Conservation (phyloP, 2,113 vertebrate genomes). For the Barbus barbus region DNA sequence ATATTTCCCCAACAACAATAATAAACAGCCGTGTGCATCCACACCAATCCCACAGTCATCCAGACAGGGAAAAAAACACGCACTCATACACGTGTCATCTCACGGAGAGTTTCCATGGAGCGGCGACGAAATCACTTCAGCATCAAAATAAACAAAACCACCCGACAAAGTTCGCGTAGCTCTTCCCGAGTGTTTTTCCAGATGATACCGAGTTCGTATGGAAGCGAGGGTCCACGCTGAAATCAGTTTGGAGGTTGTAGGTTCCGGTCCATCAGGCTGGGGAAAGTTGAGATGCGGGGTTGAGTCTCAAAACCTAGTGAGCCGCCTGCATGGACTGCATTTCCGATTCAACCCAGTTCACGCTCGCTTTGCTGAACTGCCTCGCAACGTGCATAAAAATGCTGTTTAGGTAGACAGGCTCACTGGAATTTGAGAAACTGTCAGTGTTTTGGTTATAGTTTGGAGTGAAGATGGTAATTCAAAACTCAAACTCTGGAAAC, state of each 20-base stretch:
- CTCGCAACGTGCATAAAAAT: background rate
- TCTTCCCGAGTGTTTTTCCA: background rate
- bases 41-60: slow-evolving; percentile 2
- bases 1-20: slow-evolving; percentile 11
- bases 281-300: slow-evolving; percentile 14
- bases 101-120: slow-evolving; percentile 23
- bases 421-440: background rate
- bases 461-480: background rate
- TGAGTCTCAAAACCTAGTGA: background rate
- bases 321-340: slow-evolving; percentile 3
- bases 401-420: background rate
- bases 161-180: slow-evolving; percentile 4
- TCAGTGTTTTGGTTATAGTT: background rate
- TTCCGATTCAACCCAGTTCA: background rate
- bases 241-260: background rate
- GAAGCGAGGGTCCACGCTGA: background rate
- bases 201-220: background rate
- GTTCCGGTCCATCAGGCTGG: background rate
- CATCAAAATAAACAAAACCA: slow-evolving; percentile 17
- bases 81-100: slow-evolving; percentile 36
- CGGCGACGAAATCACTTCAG: slow-evolving; percentile 14
- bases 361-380: background rate
- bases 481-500: background rate
- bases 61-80: background rate
- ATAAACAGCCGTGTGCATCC: background rate